Conservation (phyloP, 2,888 invertebrate genomes). For the Leucoma salicis region DNA sequence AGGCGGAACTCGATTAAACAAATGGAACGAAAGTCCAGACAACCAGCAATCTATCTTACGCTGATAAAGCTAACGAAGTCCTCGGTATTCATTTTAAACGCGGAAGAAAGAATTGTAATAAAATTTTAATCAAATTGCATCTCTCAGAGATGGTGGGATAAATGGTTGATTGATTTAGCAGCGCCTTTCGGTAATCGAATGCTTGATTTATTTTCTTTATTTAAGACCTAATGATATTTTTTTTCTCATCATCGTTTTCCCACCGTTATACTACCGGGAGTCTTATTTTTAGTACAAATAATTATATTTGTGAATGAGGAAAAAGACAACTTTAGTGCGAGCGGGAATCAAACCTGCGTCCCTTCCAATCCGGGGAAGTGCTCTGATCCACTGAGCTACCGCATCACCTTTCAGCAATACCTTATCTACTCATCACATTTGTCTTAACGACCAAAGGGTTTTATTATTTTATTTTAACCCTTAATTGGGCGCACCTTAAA, state of each 20-base stretch:
- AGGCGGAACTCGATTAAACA: not conserved
- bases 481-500: too few species aligned
- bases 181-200: not conserved
- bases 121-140: not conserved
- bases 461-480: too few species aligned
- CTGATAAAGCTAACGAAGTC: not conserved
- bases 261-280: not conserved
- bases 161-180: not conserved
- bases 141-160: not conserved
- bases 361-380: too few species aligned
- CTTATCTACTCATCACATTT: too few species aligned
- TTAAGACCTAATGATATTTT: not conserved
- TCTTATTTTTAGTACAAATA: too few species aligned
- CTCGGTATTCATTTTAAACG: not conserved
- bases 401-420: too few species aligned
- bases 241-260: not conserved
- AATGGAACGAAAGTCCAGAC: not conserved
- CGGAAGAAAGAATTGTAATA: not conserved
- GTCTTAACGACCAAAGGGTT: too few species aligned
- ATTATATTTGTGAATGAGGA: too few species aligned
- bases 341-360: too few species aligned
- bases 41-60: not conserved
- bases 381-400: too few species aligned
- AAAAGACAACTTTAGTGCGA: too few species aligned
- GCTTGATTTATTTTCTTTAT: not conserved